Evolutionary conservation across 1,140 invertebrate species (phyloP).

Genomic region (Galendromus occidentalis): DNA sequence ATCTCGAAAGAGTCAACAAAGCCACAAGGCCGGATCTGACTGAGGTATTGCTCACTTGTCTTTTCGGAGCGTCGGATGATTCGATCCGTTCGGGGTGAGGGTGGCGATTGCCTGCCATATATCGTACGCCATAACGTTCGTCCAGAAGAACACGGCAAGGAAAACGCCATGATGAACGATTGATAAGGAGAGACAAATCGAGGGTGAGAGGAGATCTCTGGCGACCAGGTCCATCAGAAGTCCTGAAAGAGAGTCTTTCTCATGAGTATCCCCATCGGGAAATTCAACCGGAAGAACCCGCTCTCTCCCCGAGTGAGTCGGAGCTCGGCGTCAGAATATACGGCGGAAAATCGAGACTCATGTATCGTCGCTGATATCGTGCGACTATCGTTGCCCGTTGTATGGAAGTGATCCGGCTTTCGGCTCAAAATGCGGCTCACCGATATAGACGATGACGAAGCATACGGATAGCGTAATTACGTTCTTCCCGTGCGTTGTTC

Average conservation of each 20-base stretch:
- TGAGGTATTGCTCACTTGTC: conserved; percentile 2
- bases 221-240: conserved; percentile 15
- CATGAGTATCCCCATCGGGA: not conserved
- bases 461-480: conserved; percentile 17
- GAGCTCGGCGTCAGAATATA: too few species aligned
- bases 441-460: conserved; percentile 13
- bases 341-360: too few species aligned
- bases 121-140: conserved; percentile 28
- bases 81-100: not conserved
- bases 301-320: too few species aligned
- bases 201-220: not conserved
- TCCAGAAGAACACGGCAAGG: conserved; percentile 32
- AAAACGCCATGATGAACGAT: conserved; percentile 32
- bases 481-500: conserved; percentile 18
- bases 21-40: not conserved
- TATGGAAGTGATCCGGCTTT: too few species aligned
- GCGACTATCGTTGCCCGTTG: too few species aligned
- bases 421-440: not conserved
- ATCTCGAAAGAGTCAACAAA: not conserved
- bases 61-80: conserved; percentile 1
- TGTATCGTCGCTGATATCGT: too few species aligned
- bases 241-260: not conserved
- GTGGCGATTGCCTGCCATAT: conserved; percentile 22
- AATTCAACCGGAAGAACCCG: too few species aligned
- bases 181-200: conserved; percentile 27